Evolutionary conservation across 1,140 invertebrate species (phyloP).

Genomic region (Luehdorfia chinensis): DNA sequence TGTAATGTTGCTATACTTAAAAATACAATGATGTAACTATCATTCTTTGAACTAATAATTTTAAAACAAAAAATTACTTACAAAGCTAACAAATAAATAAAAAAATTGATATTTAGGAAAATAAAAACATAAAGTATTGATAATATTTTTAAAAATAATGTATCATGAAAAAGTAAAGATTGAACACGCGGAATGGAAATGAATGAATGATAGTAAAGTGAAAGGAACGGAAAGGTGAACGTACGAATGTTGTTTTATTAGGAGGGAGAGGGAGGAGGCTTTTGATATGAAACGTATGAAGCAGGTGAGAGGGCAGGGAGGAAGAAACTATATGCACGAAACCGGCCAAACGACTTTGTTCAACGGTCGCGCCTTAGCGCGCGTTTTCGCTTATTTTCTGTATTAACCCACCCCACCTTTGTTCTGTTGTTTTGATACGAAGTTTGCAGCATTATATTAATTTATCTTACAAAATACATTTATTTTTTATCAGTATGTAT

Average conservation of each 20-base stretch:
- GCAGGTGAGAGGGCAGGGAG: slow-evolving; percentile 49
- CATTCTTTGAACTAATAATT: not conserved
- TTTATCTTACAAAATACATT: slow-evolving; percentile 5
- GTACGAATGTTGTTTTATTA: slow-evolving; percentile 16
- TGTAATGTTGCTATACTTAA: slow-evolving; percentile 28
- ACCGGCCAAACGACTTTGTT: slow-evolving; percentile 71
- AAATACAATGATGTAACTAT: slow-evolving; percentile 1
- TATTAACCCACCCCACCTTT: slow-evolving; percentile 58
- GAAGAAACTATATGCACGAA: slow-evolving; percentile 52
- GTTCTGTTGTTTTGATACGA: slow-evolving; percentile 49
- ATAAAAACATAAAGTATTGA: no score
- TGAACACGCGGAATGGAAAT: no score
- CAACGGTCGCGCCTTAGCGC: slow-evolving; percentile 67
- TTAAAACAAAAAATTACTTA: no score
- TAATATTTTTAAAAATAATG: no score
- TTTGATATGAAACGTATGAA: slow-evolving; percentile 39
- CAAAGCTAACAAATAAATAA: no score
- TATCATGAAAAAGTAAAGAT: no score
- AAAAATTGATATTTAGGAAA: no score
- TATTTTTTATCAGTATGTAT: not conserved
- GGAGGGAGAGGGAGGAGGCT: slow-evolving; percentile 58
- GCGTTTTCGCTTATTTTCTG: slow-evolving; percentile 60
- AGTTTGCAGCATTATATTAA: slow-evolving; percentile 9
- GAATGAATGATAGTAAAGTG: slow-evolving; percentile 24
- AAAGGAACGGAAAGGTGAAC: slow-evolving; percentile 17